phyloP scores from a whole-genome alignment of 2,888 invertebrate species.

The Heterodera filipjevi region DNA sequence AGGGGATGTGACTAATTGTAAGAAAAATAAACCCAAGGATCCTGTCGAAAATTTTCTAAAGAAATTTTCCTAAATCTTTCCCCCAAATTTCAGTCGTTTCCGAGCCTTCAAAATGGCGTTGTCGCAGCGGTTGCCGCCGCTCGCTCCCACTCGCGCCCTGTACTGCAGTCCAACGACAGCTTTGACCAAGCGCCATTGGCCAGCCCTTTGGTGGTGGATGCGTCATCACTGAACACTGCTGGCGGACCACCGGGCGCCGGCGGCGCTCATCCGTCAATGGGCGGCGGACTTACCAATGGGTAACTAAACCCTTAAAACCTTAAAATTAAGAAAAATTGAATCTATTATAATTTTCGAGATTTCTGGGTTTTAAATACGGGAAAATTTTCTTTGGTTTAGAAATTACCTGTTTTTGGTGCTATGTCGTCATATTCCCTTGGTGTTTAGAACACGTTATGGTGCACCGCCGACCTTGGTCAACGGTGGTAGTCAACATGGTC shows the following conservation, averaged over 20 bases:
- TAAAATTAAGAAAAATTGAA: too few species aligned
- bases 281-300: background rate
- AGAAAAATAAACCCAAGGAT: background rate
- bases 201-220: background rate
- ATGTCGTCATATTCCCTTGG: background rate
- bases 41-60: background rate
- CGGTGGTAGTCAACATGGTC: background rate
- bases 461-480: background rate
- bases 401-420: too few species aligned
- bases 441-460: background rate
- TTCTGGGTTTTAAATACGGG: too few species aligned
- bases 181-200: slow-evolving; percentile 16
- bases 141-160: slow-evolving; percentile 20
- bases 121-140: background rate
- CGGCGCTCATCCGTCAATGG: slow-evolving; percentile 3
- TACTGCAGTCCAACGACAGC: slow-evolving; percentile 19
- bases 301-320: background rate
- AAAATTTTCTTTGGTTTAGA: too few species aligned
- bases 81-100: background rate
- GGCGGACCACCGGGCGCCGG: background rate
- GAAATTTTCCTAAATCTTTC: background rate
- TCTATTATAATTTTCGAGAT: too few species aligned
- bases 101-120: slow-evolving; percentile 2
- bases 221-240: background rate
- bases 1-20: background rate